phyloP scores from a whole-genome alignment of 2,113 vertebrate genomes.

The Rhadina sibilatrix region DNA sequence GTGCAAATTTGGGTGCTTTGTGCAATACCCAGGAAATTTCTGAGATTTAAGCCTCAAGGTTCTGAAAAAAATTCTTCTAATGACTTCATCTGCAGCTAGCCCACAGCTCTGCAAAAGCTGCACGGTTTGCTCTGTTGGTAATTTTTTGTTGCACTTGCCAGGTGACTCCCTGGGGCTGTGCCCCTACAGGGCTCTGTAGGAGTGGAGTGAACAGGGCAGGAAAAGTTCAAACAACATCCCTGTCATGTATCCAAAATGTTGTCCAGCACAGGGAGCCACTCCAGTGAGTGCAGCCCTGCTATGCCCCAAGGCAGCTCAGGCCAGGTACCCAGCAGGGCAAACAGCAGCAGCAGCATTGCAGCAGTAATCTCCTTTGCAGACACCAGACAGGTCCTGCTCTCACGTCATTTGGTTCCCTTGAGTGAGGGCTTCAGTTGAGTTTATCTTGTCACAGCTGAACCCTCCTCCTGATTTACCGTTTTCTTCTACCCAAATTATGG shows the following conservation, averaged over 20 bases:
- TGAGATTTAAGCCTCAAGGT: background rate
- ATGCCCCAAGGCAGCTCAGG: accelerated
- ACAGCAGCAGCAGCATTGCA: background rate
- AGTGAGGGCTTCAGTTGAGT: background rate
- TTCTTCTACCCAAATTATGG: background rate
- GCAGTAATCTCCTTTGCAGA: background rate
- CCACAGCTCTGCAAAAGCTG: background rate
- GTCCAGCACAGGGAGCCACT: accelerated
- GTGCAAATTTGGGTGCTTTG: accelerated
- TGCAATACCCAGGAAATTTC: background rate
- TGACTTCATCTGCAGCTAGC: background rate
- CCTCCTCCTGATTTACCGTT: background rate
- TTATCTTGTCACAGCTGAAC: background rate
- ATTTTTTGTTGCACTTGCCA: background rate
- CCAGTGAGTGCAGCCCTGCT: accelerated
- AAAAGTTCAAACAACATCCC: accelerated
- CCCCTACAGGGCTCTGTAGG: accelerated
- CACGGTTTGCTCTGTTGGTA: background rate
- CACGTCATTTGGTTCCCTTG: background rate
- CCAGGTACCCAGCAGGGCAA: accelerated
- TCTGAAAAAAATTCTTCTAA: background rate
- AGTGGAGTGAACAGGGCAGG: accelerated
- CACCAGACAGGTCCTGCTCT: background rate
- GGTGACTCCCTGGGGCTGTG: accelerated
- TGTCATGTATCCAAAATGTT: accelerated